These are phyloP conservation scores for Gymnogyps californianus DNA, from an alignment of 2,113 vertebrate species.

Conservation along the genomic window DNA sequence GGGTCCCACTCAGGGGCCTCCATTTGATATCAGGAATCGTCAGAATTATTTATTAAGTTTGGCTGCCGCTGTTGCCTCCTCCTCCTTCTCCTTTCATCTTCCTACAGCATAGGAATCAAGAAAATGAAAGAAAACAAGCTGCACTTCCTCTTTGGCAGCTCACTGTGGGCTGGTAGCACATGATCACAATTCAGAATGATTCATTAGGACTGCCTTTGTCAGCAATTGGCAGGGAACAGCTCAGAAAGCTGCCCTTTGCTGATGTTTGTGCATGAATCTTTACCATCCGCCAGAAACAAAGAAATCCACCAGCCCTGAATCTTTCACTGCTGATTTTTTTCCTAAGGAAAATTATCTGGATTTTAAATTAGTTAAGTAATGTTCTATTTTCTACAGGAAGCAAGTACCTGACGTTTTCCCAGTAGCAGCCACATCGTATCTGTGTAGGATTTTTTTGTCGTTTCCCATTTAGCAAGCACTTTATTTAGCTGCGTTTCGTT, in stretches of 20 bases:
- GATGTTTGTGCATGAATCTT: conserved; percentile 15
- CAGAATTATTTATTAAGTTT: conserved; percentile 58
- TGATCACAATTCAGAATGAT: conserved; percentile 70
- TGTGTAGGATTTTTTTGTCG: background rate
- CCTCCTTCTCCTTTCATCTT: conserved; percentile 66
- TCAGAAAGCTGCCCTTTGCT: conserved; percentile 48
- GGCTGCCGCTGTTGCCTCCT: conserved; percentile 33
- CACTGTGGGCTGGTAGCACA: conserved; percentile 72
- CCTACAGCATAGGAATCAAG: conserved; percentile 62
- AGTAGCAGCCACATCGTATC: background rate
- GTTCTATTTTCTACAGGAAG: background rate
- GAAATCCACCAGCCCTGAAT: background rate
- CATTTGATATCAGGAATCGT: conserved; percentile 64
- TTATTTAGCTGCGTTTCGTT: background rate
- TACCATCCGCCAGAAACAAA: conserved; percentile 15
- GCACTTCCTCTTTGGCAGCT: conserved; percentile 83
- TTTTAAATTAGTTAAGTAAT: conserved; percentile 22
- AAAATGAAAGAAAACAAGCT: conserved; percentile 77
- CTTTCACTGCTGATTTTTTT: background rate
- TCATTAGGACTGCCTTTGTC: conserved; percentile 78
- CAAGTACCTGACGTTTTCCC: background rate
- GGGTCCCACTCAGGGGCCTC: conserved; percentile 70
- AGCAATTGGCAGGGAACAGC: conserved; percentile 69
- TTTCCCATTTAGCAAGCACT: background rate
- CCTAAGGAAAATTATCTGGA: background rate